Evolutionary conservation across 2,888 invertebrate species (phyloP).

Genomic region (Cantharis rufa): DNA sequence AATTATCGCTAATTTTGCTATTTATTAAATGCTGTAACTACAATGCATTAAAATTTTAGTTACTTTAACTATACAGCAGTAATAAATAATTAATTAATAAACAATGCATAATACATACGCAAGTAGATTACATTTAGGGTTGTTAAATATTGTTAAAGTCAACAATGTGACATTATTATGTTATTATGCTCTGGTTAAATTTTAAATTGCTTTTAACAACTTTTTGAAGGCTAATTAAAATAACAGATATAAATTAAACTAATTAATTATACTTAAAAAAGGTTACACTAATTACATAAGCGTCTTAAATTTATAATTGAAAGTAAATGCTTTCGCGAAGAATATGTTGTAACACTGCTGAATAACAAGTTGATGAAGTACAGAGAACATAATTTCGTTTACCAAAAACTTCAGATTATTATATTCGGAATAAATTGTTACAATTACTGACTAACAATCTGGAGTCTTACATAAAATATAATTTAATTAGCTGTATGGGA

Average conservation of each 20-base stretch:
- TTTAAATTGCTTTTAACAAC: background rate
- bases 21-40: background rate
- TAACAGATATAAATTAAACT: background rate
- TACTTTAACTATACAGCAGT: background rate
- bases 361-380: background rate
- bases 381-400: background rate
- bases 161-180: background rate
- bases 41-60: background rate
- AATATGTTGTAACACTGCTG: background rate
- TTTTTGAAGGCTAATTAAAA: background rate
- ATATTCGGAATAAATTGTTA: background rate
- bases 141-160: background rate
- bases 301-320: background rate
- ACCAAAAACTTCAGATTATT: background rate
- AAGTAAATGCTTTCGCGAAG: background rate
- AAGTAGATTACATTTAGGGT: background rate
- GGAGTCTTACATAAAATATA: background rate
- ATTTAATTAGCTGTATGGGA: background rate
- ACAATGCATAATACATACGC: background rate
- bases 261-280: background rate
- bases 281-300: background rate
- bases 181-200: background rate
- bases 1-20: background rate
- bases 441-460: background rate
- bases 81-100: background rate